Evolutionary conservation across 2,113 vertebrate genomes (phyloP), one percentile per base, ranked within the genome.

Genomic region (Cnemophilus loriae): DNA sequence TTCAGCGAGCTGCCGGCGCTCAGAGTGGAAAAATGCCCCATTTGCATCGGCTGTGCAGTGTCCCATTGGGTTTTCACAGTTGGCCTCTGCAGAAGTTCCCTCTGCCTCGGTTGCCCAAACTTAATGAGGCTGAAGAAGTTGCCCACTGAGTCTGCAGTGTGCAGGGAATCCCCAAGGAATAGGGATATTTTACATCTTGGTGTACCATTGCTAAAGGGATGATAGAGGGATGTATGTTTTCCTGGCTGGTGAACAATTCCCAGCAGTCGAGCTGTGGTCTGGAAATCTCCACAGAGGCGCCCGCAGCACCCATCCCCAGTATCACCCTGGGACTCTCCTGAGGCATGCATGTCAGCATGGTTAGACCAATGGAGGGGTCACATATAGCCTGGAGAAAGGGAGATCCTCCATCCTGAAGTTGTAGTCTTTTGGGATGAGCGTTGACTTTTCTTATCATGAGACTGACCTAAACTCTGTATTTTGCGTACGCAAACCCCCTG

Each of bases 1-100:
- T 37, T 76, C 7, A 0, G 35, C 0, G 1, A 87, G 73, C 52
- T 87, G 71, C 50, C 0, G 2, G 42, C 0, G 0, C 41, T 79
- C 1, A 5, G 18, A 30, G 33, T 76, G 39, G 37, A 33, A 73
- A 73, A 87, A 73, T 47, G 59, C 10, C 67, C 75, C 4, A 0
- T 63, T 84, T 42, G 41, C 37, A 21, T 79, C 12, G 1, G 3
- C 57, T 60, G 24, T 53, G 63, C 12, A 3, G 6, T 12, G 50
- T 57, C 87, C 75, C 84, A 0, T 44, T 55, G 63, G 70, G 11
- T 21, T 89, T 91, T 53, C 46, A 32, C 52, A 32, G 11, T 8
- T 75, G 56, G 16, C 17, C 47, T 23, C 63, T 59, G 16, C 3
- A 7, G 44, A 84, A 52, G 12, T 41, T 91, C 24, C 64, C 87